phyloP scores from a whole-genome alignment of 2,113 vertebrate genomes.

The Lepisosteus osseus region DNA sequence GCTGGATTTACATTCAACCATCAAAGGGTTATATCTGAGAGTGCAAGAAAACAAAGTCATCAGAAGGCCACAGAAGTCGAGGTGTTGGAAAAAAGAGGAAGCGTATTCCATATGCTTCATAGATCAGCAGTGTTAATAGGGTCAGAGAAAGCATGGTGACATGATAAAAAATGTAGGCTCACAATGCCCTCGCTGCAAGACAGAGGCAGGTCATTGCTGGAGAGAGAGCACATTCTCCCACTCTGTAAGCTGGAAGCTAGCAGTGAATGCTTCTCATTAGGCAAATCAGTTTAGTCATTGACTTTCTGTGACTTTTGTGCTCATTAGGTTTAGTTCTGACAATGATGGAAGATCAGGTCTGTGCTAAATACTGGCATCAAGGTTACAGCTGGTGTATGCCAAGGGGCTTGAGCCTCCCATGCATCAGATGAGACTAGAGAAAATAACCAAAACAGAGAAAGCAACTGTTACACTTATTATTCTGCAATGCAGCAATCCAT shows the following conservation, averaged over 20 bases:
- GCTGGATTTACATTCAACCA: no score
- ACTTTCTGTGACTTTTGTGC: slow-evolving; percentile 49
- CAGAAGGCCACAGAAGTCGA: not conserved
- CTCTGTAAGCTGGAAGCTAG: slow-evolving; percentile 28
- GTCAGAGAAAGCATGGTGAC: not conserved
- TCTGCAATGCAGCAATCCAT: no score
- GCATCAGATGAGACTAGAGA: slow-evolving; percentile 2
- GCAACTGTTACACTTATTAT: no score
- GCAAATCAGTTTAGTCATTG: slow-evolving; percentile 67
- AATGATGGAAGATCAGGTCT: slow-evolving; percentile 58
- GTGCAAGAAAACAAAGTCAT: slow-evolving; percentile 3
- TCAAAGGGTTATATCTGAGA: not conserved
- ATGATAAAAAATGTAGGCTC: not conserved
- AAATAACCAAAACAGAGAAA: no score
- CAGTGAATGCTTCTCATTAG: slow-evolving; percentile 60
- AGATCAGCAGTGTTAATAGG: slow-evolving; percentile 7
- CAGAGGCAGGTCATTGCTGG: not conserved
- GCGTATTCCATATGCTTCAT: no score
- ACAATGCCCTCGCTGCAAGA: not conserved
- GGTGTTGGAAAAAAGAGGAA: no score
- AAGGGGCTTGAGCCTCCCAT: slow-evolving; percentile 40
- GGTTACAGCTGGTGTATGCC: slow-evolving; percentile 53
- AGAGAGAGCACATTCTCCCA: slow-evolving; percentile 25
- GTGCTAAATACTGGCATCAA: slow-evolving; percentile 39
- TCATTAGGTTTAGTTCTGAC: slow-evolving; percentile 59